Base-by-base conservation (phyloP, 1,140 invertebrate genomes). In the Drosophila trapezifrons region DNA sequence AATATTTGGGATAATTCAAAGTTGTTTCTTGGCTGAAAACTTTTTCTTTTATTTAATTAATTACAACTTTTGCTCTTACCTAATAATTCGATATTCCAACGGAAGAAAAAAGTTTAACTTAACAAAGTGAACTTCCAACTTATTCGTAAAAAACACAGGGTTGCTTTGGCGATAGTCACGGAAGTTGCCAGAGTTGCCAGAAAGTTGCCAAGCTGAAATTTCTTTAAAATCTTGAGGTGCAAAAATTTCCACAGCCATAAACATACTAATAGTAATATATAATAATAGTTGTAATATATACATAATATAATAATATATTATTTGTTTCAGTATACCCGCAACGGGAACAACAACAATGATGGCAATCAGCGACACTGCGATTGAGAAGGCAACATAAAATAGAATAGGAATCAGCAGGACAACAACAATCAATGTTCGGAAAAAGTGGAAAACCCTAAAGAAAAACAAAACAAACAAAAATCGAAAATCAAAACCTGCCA, bases 321-420 rank as follows among this genome's bases (percentile, higher is more conserved):
- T 42, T 17, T 60, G 3, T 59, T 8, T 6, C 60, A 43, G 60
- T 64, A 7, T 4, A 40, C 1, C 18, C 46, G 35, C 60, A 37
- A 9, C 27, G 17, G n/a, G 12, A 55, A 58, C 46, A 80, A 56
- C 64, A 83, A 43, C 46, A 55, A 82, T 70, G 79, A 87, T 82
- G 73, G 78, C 83, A 86, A 86, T 87, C 82, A 86, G 80, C 62
- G 59, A 52, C 51, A 54, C 20, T 81, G 57, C 81, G 81, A 87
- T 87, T 87, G 83, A 82, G 78, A 87, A 43, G 55, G 65, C 77
- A 73, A 82, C 78, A 75, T 76, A 67, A 56, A 76, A 65, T 76
- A 66, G 45, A 66, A 76, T 76, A 66, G 54, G 13, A 76, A 64
- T 76, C 59, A 76, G 37, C 45, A 65, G 51, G 32, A 75, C 37